Evolutionary conservation across 2,888 invertebrate genomes (phyloP), one percentile per base, ranked within the genome.

Genomic region (Schizaphis graminum): DNA sequence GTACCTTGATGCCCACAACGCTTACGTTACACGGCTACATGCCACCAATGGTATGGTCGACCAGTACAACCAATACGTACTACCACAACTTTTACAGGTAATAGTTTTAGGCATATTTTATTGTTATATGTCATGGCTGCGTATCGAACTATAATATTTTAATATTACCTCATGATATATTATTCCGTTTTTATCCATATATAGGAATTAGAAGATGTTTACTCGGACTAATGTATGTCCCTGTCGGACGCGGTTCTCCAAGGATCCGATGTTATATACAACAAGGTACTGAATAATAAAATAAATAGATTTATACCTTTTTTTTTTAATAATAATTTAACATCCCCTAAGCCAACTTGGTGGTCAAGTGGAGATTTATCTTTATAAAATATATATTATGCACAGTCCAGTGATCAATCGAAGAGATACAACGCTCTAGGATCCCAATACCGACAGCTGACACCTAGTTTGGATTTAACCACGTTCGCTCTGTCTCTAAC

Each of bases 41-140:
- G 98, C 99, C 89, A 98, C 98, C 95, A 99, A 99, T 96, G 98
- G 98, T 77, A 98, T 99, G 97, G 97, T 98, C 95, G 98, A 98
- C 95, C 97, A 98, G 95, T 99, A 98, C 96, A 97, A 98, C 96
- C 97, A 97, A 95, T 97, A 98, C 95, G 98, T 98, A 94, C 96
- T 99, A 95, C 99, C 99, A 10, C 97, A 98, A 95, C 97, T 99
- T 95, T 96, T 98, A 95, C 97, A 98, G 97, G 98, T 98, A 96
- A 96, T n/a, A 28, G 1, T 16, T 61, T 67, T 5, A 2, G n/a
- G 0, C n/a, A n/a, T 35, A 53, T 7, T 28, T 24, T 26, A 44
- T 86, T 28, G 44, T 13, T 28, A 28, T 86, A 28, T 21, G 21
- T 21, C 16, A 7, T 7, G 7, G 21, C 35, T 8, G 2, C 16